These are phyloP conservation scores for Nerophis ophidion DNA, from an alignment of 2,113 vertebrate genomes.

Conservation along the genomic window DNA sequence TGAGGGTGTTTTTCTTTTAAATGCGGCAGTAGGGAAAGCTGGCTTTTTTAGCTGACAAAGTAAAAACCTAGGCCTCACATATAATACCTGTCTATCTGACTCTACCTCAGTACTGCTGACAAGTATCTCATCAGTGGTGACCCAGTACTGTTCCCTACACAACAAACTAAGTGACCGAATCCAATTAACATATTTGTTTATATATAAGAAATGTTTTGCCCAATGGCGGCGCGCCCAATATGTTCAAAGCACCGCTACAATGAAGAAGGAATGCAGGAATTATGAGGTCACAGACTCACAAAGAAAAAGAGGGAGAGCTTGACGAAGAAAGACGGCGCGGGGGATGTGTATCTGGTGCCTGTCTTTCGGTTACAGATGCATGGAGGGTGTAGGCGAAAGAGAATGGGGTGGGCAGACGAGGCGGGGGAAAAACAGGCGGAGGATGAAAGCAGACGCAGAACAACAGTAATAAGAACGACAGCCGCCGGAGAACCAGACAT, in stretches of 20 bases:
- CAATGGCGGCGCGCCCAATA: neutral
- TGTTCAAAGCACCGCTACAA: conserved; percentile 13
- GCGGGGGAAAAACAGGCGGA: conserved; percentile 12
- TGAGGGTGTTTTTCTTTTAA: conserved; percentile 13
- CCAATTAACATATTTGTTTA: neutral
- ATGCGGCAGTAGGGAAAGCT: conserved; percentile 11
- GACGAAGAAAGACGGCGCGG: conserved; percentile 27
- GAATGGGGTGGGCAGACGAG: conserved; percentile 14
- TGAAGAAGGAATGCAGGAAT: conserved; percentile 27
- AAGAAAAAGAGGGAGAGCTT: conserved; percentile 24
- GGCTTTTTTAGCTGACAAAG: conserved; percentile 28
- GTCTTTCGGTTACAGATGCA: conserved; percentile 44
- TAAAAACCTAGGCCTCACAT: conserved; percentile 25
- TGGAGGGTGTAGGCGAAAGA: conserved; percentile 6
- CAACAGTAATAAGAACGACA: conserved; percentile 62
- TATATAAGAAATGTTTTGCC: neutral
- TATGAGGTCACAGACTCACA: conserved; percentile 24
- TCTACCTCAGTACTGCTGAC: conserved; percentile 31
- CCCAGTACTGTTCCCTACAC: conserved; percentile 17
- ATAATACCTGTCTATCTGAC: conserved; percentile 11
- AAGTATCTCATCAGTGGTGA: conserved; percentile 32
- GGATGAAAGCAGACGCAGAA: conserved; percentile 55
- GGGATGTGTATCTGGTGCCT: conserved; percentile 51
- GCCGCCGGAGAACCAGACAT: conserved; percentile 49
- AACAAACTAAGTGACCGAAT: neutral